Base-by-base conservation (phyloP, 2,888 invertebrate genomes). In the Hanleya hanleyi region DNA sequence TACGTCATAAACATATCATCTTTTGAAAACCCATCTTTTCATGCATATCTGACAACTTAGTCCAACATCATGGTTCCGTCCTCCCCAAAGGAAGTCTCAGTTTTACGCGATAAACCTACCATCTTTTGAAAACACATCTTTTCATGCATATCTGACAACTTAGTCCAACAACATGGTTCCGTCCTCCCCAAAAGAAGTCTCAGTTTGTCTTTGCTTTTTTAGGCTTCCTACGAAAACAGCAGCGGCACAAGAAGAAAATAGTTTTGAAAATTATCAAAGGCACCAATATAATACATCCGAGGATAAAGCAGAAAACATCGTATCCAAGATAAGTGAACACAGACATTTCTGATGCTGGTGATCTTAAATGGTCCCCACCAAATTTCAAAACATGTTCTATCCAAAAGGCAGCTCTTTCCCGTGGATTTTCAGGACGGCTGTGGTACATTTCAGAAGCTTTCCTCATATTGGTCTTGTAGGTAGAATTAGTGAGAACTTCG, bases 361-460 rank as follows among this genome's bases (percentile, higher is more conserved):
- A 79, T 26, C 77, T 72, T 50, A 86, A 67, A 67, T 84, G 81
- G 18, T 67, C 73, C 1, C 80, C 81, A 7, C 85, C 86, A 77
- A 78, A 80, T 71, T 79, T 74, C 15, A 85, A 69, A 36, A 85
- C 77, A 64, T 84, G 81, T 69, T 85, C 84, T n/a, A 85, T 73
- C 82, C 83, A 84, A 61, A 71, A 81, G 6, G 78, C 81, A 7
- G 83, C 83, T 57, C 81, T 75, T 50, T 82, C 74, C 29, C 57
- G 50, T 5, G 86, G 81, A 33, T 69, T 73, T 35, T 69, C 36
- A 41, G 69, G 64, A 26, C 73, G 67, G 32, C 50, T 65, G 1
- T 71, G 69, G 37, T 77, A 78, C 18, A 83, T 74, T 35, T 47
- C n/a, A 1, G 83, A 78, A 18, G 77, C 80, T 32, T 61, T 67